Percentiles rank a stretch among this genome's conserved stretches.
phyloP scores from a whole-genome alignment of 2,888 invertebrate genomes.

The Graphium colonna region DNA sequence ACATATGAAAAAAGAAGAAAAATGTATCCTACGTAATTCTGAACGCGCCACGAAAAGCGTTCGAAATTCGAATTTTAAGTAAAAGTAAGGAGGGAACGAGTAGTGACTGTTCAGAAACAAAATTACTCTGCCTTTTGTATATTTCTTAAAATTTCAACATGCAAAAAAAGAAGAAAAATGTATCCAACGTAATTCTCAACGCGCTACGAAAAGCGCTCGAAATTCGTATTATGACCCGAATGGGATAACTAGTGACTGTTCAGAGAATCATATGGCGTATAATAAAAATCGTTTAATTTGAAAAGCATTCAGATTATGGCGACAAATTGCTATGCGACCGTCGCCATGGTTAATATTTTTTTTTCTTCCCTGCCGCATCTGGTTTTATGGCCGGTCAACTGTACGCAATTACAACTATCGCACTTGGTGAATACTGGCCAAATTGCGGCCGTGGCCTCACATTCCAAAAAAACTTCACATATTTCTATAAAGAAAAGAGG shows the following conservation, averaged over 20 bases:
- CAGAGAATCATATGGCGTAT: background rate
- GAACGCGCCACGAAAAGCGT: too few species aligned
- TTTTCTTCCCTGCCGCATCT: constrained; percentile 52
- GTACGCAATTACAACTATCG: constrained; percentile 32
- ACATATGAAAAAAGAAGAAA: too few species aligned
- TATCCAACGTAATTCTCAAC: too few species aligned
- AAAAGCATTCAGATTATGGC: constrained; percentile 64
- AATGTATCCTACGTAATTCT: too few species aligned
- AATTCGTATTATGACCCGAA: background rate
- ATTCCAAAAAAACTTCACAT: background rate
- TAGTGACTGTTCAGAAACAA: too few species aligned
- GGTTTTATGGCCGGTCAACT: constrained; percentile 34
- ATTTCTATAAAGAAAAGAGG: background rate
- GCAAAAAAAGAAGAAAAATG: too few species aligned
- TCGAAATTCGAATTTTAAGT: too few species aligned
- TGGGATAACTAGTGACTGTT: background rate
- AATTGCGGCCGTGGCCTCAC: background rate
- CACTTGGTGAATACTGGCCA: constrained; percentile 8
- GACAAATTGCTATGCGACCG: constrained; percentile 64
- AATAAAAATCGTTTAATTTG: constrained; percentile 47
- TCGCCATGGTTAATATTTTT: constrained; percentile 41
- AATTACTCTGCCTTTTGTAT: too few species aligned
- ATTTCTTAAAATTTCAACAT: too few species aligned
- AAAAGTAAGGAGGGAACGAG: too few species aligned
- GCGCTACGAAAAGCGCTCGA: background rate